Evolutionary conservation across 2,113 vertebrate genomes (phyloP), one percentile per base, ranked within the genome.

Genomic region (Aptenodytes forsteri): DNA sequence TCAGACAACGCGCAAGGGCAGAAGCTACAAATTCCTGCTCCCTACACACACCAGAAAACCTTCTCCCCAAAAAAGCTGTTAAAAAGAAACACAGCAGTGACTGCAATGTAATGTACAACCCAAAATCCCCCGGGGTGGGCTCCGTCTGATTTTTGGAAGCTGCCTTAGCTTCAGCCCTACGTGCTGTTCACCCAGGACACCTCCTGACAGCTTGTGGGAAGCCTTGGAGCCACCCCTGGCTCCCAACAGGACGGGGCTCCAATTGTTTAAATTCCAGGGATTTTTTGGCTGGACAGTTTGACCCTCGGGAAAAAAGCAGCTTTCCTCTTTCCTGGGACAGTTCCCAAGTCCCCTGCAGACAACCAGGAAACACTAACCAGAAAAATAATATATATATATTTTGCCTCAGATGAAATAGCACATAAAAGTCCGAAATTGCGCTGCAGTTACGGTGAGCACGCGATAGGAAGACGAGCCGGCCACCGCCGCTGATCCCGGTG

Each of bases 181-280:
- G 2, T 26, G 72, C 59, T 11, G 21, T 2, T 67, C 61, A 47
- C 70, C 80, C 67, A 1, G 44, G 23, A 62, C 6, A 1, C 42
- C 47, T 44, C 4, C 56, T 0, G 19, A 16, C 30, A 20, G 65
- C 23, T 13, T 61, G 44, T 38, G 89, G 83, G 92, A 87, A 81
- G 61, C 70, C 77, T 62, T 4, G 1, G 25, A 88, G 90, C 49
- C 85, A 64, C 40, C 92, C n/a, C 58, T 5, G 4, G 56, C 70
- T 67, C 88, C 85, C 91, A 71, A 23, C 27, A 16, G 89, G 52
- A 79, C 4, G 5, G n/a, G 49, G 47, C n/a, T 89, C 58, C 76
- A 3, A 78, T 26, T 92, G 90, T 89, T 97, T 75, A 38, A 87
- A 96, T 96, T 96, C 96, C 96, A 76, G 7, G 80, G 89, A 96